Percentiles rank a stretch among this genome's conserved stretches.
These are phyloP conservation scores for Silurus aristotelis DNA, from an alignment of 2,797 vertebrate species.

Conservation along the genomic window DNA sequence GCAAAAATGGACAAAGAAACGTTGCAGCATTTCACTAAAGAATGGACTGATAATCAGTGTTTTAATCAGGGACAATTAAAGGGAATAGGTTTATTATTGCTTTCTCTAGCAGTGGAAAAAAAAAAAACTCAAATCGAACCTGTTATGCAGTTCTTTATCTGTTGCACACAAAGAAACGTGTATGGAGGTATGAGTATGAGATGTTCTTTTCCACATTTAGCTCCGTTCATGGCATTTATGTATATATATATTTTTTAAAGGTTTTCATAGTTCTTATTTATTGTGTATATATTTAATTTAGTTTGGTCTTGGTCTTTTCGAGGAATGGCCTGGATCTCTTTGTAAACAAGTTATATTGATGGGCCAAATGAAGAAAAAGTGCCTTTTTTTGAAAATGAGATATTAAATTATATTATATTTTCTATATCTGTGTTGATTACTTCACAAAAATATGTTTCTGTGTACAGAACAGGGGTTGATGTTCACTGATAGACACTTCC, in stretches of 20 bases:
- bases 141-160: conserved; percentile 43
- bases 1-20: conserved; percentile 51
- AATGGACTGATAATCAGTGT: conserved; percentile 65
- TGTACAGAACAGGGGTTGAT: background rate
- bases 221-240: conserved; percentile 55
- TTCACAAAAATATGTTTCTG: background rate
- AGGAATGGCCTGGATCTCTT: conserved; percentile 63
- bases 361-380: conserved; percentile 71
- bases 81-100: conserved; percentile 71
- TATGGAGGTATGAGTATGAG: conserved; percentile 57
- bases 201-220: conserved; percentile 57
- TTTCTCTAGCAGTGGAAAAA: conserved; percentile 55
- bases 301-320: conserved; percentile 62
- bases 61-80: conserved; percentile 59
- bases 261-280: conserved; percentile 52
- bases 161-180: conserved; percentile 53
- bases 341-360: conserved; percentile 57
- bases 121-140: background rate
- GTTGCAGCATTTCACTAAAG: conserved; percentile 51
- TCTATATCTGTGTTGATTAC: conserved; percentile 31
- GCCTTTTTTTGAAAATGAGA: conserved; percentile 69
- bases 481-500: background rate
- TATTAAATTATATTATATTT: conserved; percentile 75
- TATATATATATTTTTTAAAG: conserved; percentile 24
- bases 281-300: conserved; percentile 79